Percentiles rank a stretch among this genome's conserved stretches.
phyloP scores from a whole-genome alignment of 2,113 vertebrate species.

The Apteryx owenii region DNA sequence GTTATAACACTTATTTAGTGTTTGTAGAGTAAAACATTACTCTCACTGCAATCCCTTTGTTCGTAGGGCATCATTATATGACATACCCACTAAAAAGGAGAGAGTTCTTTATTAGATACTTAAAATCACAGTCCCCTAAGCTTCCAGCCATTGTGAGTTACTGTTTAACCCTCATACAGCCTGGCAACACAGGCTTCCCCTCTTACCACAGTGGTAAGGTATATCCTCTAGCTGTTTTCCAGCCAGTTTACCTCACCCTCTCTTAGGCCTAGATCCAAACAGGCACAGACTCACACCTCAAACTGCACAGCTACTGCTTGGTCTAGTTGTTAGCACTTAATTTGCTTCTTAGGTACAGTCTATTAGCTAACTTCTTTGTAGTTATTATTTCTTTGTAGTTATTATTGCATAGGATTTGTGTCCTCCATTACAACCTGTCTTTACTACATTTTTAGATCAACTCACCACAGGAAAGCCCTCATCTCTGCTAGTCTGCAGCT shows the following conservation, averaged over 20 bases:
- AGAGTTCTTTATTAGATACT: background rate
- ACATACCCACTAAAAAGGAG: background rate
- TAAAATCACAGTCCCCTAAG: background rate
- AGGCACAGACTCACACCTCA: background rate
- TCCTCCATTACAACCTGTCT: background rate
- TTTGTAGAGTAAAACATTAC: background rate
- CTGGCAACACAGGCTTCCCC: background rate
- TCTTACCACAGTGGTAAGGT: background rate
- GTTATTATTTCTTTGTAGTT: background rate
- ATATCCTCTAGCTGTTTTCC: background rate
- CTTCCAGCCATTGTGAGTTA: background rate
- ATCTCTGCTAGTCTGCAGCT: background rate
- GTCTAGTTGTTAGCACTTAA: background rate
- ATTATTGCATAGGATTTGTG: background rate
- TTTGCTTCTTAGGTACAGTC: background rate
- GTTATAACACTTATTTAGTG: background rate
- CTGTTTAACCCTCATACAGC: background rate
- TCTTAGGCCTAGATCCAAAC: background rate
- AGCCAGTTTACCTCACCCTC: background rate
- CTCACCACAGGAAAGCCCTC: background rate
- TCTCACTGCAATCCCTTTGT: background rate
- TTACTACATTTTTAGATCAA: background rate
- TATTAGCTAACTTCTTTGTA: background rate
- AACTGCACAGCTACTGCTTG: background rate
- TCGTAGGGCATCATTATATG: background rate